Conservation (phyloP, 2,797 vertebrate species). For the Aulostomus chinensis region DNA sequence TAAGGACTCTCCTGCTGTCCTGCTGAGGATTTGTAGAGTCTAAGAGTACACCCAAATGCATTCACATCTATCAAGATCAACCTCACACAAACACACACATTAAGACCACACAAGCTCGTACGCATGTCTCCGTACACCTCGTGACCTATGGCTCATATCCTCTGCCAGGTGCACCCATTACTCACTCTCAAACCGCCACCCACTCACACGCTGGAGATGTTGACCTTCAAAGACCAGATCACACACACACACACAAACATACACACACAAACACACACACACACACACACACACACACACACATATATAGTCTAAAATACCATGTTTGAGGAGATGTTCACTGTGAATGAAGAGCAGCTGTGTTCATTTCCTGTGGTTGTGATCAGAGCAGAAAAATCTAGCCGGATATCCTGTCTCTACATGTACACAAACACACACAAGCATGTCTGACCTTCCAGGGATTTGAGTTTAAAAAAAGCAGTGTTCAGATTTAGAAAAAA, state of each 20-base stretch:
- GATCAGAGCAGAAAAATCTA: slow-evolving; percentile 42
- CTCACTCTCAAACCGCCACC: slow-evolving; percentile 30
- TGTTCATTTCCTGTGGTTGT: slow-evolving; percentile 65
- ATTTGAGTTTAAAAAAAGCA: slow-evolving; percentile 3
- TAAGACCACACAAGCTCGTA: slow-evolving; percentile 5
- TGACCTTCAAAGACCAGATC: slow-evolving; percentile 30
- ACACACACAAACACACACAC: slow-evolving; percentile 3
- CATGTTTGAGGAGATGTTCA: slow-evolving; percentile 44
- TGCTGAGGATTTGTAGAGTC: not conserved
- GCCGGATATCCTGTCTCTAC: slow-evolving; percentile 62
- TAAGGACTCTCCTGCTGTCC: slow-evolving; percentile 5
- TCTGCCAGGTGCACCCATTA: slow-evolving; percentile 27
- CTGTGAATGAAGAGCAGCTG: slow-evolving; percentile 63
- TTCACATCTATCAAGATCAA: slow-evolving; percentile 11
- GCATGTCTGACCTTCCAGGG: slow-evolving; percentile 43
- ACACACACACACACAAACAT: not conserved
- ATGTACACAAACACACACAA: slow-evolving; percentile 28
- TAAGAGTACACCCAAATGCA: slow-evolving; percentile 10
- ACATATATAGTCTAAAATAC: slow-evolving; percentile 4
- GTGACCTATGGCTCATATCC: slow-evolving; percentile 37
- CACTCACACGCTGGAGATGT: slow-evolving; percentile 23
- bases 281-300: slow-evolving; percentile 7
- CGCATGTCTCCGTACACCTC: slow-evolving; percentile 1
- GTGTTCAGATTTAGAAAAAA: not conserved
- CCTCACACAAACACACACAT: slow-evolving; percentile 17